phyloP scores from a whole-genome alignment of 2,113 vertebrate genomes.

The Maccullochella peelii region DNA sequence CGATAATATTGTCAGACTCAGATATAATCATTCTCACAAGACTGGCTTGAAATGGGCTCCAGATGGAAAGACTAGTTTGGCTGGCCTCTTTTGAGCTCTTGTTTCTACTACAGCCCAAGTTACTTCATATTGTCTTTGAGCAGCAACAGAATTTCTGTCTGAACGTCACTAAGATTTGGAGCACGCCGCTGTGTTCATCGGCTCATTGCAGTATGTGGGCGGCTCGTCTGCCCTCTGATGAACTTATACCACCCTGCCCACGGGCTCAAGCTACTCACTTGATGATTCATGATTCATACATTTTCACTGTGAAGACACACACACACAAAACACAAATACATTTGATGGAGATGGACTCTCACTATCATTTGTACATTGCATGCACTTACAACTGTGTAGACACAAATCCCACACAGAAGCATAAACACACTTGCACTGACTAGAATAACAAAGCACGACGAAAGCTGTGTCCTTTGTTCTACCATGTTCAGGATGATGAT shows the following conservation, averaged over 20 bases:
- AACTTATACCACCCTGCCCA: constrained; percentile 55
- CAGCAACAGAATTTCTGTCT: constrained; percentile 28
- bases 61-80: constrained; percentile 38
- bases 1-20: constrained; percentile 15
- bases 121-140: constrained; percentile 34
- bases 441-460: constrained; percentile 1
- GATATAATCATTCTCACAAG: constrained; percentile 34
- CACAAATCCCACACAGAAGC: constrained; percentile 8
- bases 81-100: constrained; percentile 24
- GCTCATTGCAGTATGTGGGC: constrained; percentile 41
- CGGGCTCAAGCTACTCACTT: constrained; percentile 39
- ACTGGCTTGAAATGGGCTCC: constrained; percentile 44
- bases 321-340: constrained; percentile 20
- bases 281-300: constrained; percentile 68
- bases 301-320: constrained; percentile 4
- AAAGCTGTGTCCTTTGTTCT: constrained; percentile 35
- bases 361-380: background rate
- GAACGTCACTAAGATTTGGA: constrained; percentile 42
- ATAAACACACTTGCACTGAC: background rate
- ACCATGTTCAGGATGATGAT: constrained; percentile 17
- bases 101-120: constrained; percentile 9
- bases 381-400: constrained; percentile 1
- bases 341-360: background rate
- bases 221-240: constrained; percentile 61
- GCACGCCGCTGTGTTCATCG: constrained; percentile 25